These are phyloP conservation scores for Drosophila monieri DNA, from an alignment of 2,888 invertebrate genomes.

Conservation along the genomic window DNA sequence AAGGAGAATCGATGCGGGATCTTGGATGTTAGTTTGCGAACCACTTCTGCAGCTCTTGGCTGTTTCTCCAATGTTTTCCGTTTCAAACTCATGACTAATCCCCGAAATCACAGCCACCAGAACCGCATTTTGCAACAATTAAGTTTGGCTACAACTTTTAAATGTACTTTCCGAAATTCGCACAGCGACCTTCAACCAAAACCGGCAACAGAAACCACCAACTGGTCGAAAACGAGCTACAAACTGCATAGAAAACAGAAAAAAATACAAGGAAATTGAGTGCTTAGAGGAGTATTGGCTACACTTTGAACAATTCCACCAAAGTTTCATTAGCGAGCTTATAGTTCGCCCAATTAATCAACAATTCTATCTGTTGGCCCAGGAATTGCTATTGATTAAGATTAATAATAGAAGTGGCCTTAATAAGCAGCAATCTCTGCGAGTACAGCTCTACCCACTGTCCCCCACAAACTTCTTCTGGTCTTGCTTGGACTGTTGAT, in stretches of 20 bases:
- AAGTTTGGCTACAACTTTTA: constrained; percentile 63
- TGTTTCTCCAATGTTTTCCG: neutral
- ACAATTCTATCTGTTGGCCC: neutral
- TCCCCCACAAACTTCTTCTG: constrained; percentile 15
- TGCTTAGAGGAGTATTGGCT: constrained; percentile 28
- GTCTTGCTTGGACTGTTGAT: constrained; percentile 30
- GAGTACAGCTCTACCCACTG: neutral
- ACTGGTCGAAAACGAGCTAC: constrained; percentile 42
- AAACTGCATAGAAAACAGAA: constrained; percentile 60
- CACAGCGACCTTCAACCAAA: constrained; percentile 63
- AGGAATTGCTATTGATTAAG: neutral
- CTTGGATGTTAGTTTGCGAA: constrained; percentile 1
- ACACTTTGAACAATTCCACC: neutral
- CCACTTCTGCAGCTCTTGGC: neutral
- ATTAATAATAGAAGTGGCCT: neutral
- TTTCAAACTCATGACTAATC: constrained; percentile 36
- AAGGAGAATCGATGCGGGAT: neutral
- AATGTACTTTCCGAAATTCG: constrained; percentile 71
- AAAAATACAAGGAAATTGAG: constrained; percentile 6
- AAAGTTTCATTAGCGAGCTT: neutral
- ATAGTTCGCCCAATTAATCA: neutral
- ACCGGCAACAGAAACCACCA: constrained; percentile 46
- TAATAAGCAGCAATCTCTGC: neutral
- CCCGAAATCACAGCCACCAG: constrained; percentile 24
- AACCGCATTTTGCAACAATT: constrained; percentile 71